These are phyloP conservation scores for Romanogobio albipinnatus DNA, from an alignment of 2,113 vertebrate species.

Conservation along the genomic window DNA sequence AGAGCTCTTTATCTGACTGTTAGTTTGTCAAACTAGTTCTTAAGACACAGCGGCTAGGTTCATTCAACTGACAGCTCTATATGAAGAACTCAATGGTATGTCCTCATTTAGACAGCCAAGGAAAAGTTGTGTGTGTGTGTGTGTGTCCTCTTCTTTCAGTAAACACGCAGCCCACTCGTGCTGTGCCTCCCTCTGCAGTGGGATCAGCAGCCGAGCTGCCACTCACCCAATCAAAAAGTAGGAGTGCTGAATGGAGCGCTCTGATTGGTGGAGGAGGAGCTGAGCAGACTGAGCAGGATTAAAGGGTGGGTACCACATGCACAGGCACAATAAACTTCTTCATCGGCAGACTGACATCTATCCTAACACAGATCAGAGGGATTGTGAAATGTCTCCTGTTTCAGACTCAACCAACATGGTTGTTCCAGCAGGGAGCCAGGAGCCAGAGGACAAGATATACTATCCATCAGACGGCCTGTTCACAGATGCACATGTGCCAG, in stretches of 20 bases:
- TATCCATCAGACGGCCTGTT: constrained; percentile 69
- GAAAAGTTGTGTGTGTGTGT: neutral
- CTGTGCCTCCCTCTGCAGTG: constrained; percentile 63
- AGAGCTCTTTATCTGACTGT: no score
- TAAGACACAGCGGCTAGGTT: no score
- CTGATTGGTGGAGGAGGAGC: constrained; percentile 67
- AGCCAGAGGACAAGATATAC: constrained; percentile 66
- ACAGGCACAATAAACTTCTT: constrained; percentile 59
- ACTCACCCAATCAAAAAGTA: constrained; percentile 75
- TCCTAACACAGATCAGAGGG: constrained; percentile 52
- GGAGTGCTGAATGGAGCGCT: constrained; percentile 69
- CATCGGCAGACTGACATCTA: constrained; percentile 8
- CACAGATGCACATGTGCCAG: constrained; percentile 76
- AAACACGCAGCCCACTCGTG: constrained; percentile 39
- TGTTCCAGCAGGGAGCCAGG: constrained; percentile 68
- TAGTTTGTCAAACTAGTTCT: no score
- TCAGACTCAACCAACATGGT: constrained; percentile 66
- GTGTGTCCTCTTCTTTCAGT: neutral
- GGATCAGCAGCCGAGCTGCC: constrained; percentile 68
- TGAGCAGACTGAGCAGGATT: constrained; percentile 66
- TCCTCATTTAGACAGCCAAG: neutral
- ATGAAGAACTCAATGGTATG: neutral
- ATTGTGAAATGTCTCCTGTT: constrained; percentile 54
- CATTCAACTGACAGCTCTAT: neutral
- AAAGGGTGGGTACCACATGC: constrained; percentile 61